A percentile compares a stretch with the other conserved stretches of the same genome.
Conservation (phyloP, 2,888 invertebrate species). For the Esperia sulphurella region DNA sequence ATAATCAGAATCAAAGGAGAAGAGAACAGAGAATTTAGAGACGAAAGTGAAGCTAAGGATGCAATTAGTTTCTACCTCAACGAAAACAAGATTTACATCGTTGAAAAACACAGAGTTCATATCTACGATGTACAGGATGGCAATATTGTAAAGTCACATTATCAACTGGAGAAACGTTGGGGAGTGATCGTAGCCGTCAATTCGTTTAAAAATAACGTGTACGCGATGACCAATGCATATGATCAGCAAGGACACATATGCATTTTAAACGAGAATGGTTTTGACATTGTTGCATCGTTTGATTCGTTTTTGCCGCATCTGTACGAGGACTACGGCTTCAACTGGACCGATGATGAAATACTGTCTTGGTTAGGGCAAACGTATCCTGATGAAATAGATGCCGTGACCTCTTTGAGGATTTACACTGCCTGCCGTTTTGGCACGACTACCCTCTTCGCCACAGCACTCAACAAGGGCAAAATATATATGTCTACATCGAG, state of each 20-base stretch:
- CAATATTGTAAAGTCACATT: neutral
- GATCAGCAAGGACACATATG: neutral
- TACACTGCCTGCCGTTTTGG: no score
- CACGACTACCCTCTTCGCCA: no score
- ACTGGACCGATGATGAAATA: neutral
- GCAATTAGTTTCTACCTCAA: neutral
- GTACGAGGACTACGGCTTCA: neutral
- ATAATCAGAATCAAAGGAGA: neutral
- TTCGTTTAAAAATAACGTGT: neutral
- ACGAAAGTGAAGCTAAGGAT: neutral
- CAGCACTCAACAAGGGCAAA: no score
- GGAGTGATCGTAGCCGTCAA: neutral
- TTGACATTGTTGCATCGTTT: neutral
- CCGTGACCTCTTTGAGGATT: no score
- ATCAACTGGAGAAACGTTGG: neutral
- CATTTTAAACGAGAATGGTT: neutral
- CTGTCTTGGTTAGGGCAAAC: neutral
- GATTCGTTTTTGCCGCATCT: neutral
- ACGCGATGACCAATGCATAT: neutral
- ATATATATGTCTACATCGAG: no score
- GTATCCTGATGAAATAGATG: no score
- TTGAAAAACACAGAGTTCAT: no score
- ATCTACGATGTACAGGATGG: no score
- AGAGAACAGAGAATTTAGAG: neutral
- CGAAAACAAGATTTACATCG: neutral